These are phyloP conservation scores for Eristalis tenax DNA, from an alignment of 2,888 invertebrate species.

Conservation along the genomic window DNA sequence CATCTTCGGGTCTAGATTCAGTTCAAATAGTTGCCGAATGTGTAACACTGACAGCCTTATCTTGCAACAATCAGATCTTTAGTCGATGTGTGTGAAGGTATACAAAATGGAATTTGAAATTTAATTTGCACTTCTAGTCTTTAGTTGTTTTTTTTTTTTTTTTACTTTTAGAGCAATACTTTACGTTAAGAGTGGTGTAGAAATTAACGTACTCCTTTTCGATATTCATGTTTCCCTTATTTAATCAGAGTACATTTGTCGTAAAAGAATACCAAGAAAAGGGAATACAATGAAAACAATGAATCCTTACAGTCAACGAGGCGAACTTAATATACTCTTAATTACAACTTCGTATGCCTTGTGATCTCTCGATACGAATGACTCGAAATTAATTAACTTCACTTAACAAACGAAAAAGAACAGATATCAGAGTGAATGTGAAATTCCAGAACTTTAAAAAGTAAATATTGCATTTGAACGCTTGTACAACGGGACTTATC, in stretches of 20 bases:
- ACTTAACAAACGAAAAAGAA: no score
- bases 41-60: background rate
- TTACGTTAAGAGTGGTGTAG: slow-evolving; percentile 34
- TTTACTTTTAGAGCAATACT: slow-evolving; percentile 33
- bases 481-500: background rate
- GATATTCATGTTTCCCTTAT: slow-evolving; percentile 13
- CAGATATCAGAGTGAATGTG: background rate
- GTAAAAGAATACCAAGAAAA: slow-evolving; percentile 2
- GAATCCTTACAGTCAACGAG: slow-evolving; percentile 10
- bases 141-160: slow-evolving; percentile 48
- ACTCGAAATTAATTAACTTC: background rate
- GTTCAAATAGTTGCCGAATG: background rate
- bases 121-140: slow-evolving; percentile 60
- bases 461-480: background rate
- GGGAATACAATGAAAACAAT: background rate
- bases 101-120: slow-evolving; percentile 26
- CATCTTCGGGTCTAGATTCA: background rate
- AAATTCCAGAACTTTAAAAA: background rate
- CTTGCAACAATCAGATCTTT: background rate
- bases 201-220: background rate
- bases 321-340: background rate
- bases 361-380: background rate
- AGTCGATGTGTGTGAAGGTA: background rate
- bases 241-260: background rate
- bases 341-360: background rate